Evolutionary conservation across 2,113 vertebrate genomes (phyloP).

Genomic region (Coptodon rendalli): DNA sequence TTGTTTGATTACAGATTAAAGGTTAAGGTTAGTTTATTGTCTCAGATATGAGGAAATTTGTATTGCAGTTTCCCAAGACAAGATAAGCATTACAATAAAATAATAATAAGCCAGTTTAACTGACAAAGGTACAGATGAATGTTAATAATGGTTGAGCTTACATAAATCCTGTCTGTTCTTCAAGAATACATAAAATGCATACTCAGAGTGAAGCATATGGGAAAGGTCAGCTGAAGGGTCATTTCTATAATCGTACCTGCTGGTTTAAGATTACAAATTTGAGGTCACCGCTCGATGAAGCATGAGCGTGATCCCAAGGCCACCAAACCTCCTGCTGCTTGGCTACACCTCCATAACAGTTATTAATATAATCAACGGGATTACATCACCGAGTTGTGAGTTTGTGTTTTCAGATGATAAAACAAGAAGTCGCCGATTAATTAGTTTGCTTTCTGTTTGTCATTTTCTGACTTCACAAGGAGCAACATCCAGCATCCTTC

Average conservation of each 20-base stretch:
- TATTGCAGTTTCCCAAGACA: not conserved
- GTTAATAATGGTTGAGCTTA: not conserved
- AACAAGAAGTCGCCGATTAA: not conserved
- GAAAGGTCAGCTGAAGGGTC: not conserved
- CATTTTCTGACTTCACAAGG: not conserved
- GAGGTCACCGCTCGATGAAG: accelerated
- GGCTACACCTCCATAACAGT: not conserved
- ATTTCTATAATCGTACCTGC: not conserved
- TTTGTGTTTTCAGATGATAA: not conserved
- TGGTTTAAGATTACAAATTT: not conserved
- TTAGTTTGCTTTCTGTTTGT: not conserved
- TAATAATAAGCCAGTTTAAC: not conserved
- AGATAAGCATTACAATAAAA: not conserved
- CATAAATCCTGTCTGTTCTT: not conserved
- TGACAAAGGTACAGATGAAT: not conserved
- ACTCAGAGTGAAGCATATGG: not conserved
- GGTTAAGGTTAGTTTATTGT: not conserved
- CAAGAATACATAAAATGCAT: not conserved
- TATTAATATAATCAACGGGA: accelerated
- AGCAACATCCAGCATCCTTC: not conserved
- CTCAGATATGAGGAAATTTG: not conserved
- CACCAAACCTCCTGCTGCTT: not conserved
- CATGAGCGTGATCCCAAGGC: not conserved
- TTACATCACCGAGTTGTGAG: not conserved
- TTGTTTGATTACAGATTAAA: not conserved